Evolutionary conservation across 2,113 vertebrate genomes (phyloP), one percentile per base, ranked within the genome.

Genomic region (Lasiurus cinereus): DNA sequence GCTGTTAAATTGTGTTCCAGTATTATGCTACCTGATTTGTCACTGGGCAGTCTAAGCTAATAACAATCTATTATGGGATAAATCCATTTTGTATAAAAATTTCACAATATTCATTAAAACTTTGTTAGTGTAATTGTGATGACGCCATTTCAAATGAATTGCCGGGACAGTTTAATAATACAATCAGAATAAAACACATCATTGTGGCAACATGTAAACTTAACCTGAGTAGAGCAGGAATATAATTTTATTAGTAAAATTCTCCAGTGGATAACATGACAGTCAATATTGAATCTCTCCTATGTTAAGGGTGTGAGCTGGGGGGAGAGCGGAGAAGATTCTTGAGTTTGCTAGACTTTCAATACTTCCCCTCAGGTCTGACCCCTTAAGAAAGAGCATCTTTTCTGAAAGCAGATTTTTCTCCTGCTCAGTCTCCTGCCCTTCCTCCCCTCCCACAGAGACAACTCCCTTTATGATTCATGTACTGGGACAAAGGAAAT

Each of bases 161-260:
- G 95, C 79, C 52, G 0, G 87, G 86, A 93, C 90, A 97, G 95
- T 85, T 98, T 97, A 98, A 97, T 97, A 97, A 98, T 96, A 97
- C 97, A 98, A 97, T 96, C 94, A 93, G 95, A 97, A 97, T 94
- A 96, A 98, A 98, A 88, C 96, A 83, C 94, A 96, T 97, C 97
- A 93, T 85, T 94, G 91, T 90, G 96, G 96, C 96, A 98, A 97
- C 94, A 95, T 94, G 94, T 96, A 97, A 97, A 98, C 96, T 97
- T 97, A 88, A 33, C 87, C 96, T 67, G 89, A 93, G 96, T 95
- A 85, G 96, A 97, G 36, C 89, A 96, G 69, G 0, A n/a, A 96
- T 97, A 94, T 64, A 93, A 97, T 98, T 97, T 98, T 98, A 97
- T 98, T 96, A 96, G 88, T 96, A 96, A 94, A 97, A 97, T 97